A percentile compares a stretch with the other conserved stretches of the same genome.
Evolutionary conservation across 64 coral and sea anemone genomes (phyloP).

Genomic region (Montipora efflorescens): DNA sequence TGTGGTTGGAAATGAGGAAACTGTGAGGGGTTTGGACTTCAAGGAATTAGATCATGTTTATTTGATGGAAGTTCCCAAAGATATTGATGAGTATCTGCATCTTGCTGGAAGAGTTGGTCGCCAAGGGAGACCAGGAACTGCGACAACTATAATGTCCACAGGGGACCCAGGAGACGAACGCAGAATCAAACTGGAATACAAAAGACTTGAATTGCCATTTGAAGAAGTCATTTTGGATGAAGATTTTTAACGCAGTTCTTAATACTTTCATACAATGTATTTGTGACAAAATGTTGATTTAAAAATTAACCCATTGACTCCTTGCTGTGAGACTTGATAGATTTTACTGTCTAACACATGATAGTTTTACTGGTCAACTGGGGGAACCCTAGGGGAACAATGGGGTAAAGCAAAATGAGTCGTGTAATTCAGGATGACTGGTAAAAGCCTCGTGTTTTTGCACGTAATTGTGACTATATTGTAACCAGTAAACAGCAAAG

Average conservation of each 20-base stretch:
- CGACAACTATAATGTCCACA: slow-evolving; percentile 76
- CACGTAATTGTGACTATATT: too few relatives aligned
- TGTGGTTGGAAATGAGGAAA: slow-evolving; percentile 90
- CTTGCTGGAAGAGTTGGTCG: slow-evolving; percentile 83
- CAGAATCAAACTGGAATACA: slow-evolving; percentile 76
- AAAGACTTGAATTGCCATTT: slow-evolving; percentile 81
- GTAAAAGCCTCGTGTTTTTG: too few relatives aligned
- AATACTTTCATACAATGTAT: not conserved
- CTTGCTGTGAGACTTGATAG: too few relatives aligned
- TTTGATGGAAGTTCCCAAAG: slow-evolving; percentile 89
- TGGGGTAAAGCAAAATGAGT: too few relatives aligned
- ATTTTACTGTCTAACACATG: too few relatives aligned
- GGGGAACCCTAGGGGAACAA: too few relatives aligned
- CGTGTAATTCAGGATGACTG: too few relatives aligned
- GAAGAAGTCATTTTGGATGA: slow-evolving; percentile 57
- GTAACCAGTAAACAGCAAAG: too few relatives aligned
- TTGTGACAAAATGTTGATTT: not conserved
- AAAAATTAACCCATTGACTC: not conserved
- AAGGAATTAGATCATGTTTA: slow-evolving; percentile 85
- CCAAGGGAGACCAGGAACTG: slow-evolving; percentile 77
- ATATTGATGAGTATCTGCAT: slow-evolving; percentile 85
- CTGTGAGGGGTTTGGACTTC: slow-evolving; percentile 90
- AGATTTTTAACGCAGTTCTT: not conserved
- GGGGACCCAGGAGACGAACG: slow-evolving; percentile 65
- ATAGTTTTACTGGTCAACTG: too few relatives aligned